These are phyloP conservation scores for Megaceryle torquata DNA, from an alignment of 2,113 vertebrate genomes.

Conservation along the genomic window DNA sequence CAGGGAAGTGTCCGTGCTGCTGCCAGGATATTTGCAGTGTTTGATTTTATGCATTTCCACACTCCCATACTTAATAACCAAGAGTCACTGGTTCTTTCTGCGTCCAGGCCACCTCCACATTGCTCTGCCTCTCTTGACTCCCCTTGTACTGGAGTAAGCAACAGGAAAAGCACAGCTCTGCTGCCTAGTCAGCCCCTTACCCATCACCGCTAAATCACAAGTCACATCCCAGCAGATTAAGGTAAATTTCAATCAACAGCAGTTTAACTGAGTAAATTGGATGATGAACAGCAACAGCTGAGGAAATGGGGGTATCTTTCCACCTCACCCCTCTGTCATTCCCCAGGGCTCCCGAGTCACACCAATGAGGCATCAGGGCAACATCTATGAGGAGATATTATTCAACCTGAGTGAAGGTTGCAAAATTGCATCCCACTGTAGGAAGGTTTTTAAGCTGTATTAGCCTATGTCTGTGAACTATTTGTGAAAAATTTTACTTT, in stretches of 20 bases:
- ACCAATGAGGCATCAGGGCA: background rate
- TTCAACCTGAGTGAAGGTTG: background rate
- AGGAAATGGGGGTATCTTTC: background rate
- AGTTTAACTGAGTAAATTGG: background rate
- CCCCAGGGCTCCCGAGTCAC: background rate
- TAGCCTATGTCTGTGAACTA: background rate
- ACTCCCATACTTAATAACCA: background rate
- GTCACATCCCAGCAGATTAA: background rate
- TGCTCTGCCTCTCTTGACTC: background rate
- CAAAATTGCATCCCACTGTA: background rate
- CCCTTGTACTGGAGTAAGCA: background rate
- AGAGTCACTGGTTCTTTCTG: background rate
- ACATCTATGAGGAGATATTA: background rate
- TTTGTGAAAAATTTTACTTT: background rate
- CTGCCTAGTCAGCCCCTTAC: background rate
- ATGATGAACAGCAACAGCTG: background rate
- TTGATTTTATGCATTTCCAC: background rate
- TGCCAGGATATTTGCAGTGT: background rate
- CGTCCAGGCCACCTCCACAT: background rate
- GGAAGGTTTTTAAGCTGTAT: slow-evolving; percentile 23
- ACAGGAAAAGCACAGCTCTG: background rate
- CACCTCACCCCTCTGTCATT: background rate
- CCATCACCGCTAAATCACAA: background rate
- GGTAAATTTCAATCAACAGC: slow-evolving; percentile 6
- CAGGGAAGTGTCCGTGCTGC: rapidly evolving